phyloP scores from a whole-genome alignment of 2,888 invertebrate species.

The Andrena bucephala region DNA sequence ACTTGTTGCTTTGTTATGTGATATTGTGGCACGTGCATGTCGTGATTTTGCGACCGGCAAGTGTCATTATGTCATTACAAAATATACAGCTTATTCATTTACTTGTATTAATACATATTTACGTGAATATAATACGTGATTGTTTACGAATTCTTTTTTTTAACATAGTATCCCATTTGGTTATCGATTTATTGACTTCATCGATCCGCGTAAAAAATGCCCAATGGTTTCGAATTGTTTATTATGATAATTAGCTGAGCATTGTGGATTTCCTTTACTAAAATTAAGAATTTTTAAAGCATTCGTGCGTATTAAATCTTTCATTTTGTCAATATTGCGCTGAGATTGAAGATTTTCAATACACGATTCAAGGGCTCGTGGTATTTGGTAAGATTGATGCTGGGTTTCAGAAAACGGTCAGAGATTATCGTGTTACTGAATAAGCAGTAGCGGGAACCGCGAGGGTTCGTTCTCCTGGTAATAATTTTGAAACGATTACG shows the following conservation, averaged over 20 bases:
- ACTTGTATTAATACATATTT: background rate
- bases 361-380: background rate
- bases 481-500: slow-evolving; percentile 1
- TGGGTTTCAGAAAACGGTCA: background rate
- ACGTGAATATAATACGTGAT: too few relatives aligned
- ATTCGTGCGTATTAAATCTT: too few relatives aligned
- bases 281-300: too few relatives aligned
- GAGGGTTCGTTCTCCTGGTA: background rate
- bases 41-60: background rate
- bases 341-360: background rate
- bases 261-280: too few relatives aligned
- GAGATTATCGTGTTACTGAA: background rate
- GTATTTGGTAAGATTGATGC: too few relatives aligned
- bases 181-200: too few relatives aligned
- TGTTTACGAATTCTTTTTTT: background rate
- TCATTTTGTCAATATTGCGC: too few relatives aligned
- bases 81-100: background rate
- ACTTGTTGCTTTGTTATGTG: slow-evolving; percentile 7
- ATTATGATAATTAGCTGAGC: too few relatives aligned
- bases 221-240: too few relatives aligned
- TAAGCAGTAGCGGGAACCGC: background rate
- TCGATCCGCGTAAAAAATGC: too few relatives aligned
- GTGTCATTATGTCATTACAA: background rate
- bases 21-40: background rate
- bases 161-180: background rate